These are phyloP conservation scores for Saccostrea echinata DNA, from an alignment of 1,140 invertebrate genomes.

Conservation along the genomic window DNA sequence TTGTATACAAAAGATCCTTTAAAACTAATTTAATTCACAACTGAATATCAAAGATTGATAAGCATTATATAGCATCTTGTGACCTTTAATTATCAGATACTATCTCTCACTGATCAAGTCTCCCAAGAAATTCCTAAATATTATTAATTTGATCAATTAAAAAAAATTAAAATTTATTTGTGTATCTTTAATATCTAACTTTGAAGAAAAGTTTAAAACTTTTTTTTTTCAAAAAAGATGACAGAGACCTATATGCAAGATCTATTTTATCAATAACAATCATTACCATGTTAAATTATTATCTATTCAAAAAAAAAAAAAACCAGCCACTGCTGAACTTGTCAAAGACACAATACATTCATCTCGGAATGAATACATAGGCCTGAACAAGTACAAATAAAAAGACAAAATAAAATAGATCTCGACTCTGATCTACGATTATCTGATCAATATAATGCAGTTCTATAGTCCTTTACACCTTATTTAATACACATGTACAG, in stretches of 20 bases:
- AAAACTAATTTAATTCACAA: conserved; percentile 9
- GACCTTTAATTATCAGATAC: not conserved
- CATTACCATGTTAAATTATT: not conserved
- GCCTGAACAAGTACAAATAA: not conserved
- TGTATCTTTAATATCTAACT: too few species aligned
- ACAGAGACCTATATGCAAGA: too few species aligned
- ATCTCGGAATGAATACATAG: too few species aligned
- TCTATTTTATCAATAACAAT: too few species aligned
- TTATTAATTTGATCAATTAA: too few species aligned
- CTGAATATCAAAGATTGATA: conserved; percentile 18
- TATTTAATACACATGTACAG: not conserved
- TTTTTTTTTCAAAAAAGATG: too few species aligned
- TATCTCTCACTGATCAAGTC: not conserved
- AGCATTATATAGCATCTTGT: not conserved
- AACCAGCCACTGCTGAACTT: not conserved
- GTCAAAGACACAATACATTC: too few species aligned
- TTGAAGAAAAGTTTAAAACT: too few species aligned
- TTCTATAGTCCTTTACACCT: too few species aligned
- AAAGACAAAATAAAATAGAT: not conserved
- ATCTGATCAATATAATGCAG: conserved; percentile 1
- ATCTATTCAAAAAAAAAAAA: not conserved
- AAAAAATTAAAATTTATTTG: too few species aligned
- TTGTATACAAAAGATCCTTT: not conserved
- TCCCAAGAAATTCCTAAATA: not conserved
- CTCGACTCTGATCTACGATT: not conserved